Base-by-base conservation (phyloP, 37 sponge, comb jelly and placozoan species). In the Geodia barretti region DNA sequence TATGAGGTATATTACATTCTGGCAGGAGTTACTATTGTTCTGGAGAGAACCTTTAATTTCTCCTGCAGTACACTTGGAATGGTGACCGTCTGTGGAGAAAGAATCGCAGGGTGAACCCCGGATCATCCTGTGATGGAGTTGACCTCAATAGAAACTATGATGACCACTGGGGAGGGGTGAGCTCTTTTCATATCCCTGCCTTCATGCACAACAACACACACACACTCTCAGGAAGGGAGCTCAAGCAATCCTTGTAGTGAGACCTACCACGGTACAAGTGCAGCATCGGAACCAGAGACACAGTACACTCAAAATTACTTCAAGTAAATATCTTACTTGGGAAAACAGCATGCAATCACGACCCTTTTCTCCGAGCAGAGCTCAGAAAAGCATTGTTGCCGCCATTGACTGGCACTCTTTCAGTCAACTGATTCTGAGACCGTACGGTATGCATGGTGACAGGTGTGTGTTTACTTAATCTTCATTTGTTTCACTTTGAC, bases 381-480 rank as follows among this genome's bases (percentile, higher is more conserved):
- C 54, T 8, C 41, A 62, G 23, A 54, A 34, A 20, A 68, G 69
- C 25, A 84, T 92, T 66, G 62, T 92, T 66, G 92, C 81, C 26
- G 92, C 85, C 24, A 92, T 92, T 68, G 92, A 92, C 78, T 92
- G 84, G 84, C 92, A 92, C 71, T 87, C 92, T n/a, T 92, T 73
- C 80, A 70, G 82, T 26, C 92, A 92, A 67, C 85, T 92, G 36
- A 92, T 92, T 35, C 62, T 92, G 71, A 63, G 92, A 20, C 88
- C 92, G 17, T 92, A 75, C 39, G 81, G 81, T 80, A 36, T n/a
- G n/a, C n/a, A n/a, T n/a, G n/a, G n/a, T n/a, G 25, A 64, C 65
- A 26, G 8, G 30, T n/a, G n/a, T 64, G 30, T 64, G 30, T 7
- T 24, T 64, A 24, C 25, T 64, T 23, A 23, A 23, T 64, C 7